Conservation (phyloP, 2,888 invertebrate genomes). For the Aphrophora alni region DNA sequence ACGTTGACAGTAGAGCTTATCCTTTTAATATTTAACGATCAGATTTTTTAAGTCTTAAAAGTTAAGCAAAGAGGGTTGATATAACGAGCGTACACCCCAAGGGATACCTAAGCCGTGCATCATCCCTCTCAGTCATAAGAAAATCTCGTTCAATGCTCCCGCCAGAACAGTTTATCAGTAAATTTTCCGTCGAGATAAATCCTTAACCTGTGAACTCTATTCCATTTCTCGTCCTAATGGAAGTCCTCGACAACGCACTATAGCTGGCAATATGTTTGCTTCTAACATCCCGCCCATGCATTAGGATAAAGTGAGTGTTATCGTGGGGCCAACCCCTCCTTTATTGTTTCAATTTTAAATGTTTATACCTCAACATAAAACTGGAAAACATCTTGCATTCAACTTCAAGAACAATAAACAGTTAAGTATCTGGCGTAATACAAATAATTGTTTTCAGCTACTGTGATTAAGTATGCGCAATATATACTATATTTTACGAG, state of each 20-base stretch:
- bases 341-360: no score
- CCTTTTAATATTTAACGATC: background rate
- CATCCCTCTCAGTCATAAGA: background rate
- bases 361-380: no score
- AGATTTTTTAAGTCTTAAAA: background rate
- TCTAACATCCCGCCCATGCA: no score
- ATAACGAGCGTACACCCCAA: background rate
- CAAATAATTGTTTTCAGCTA: no score
- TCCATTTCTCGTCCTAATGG: background rate
- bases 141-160: background rate
- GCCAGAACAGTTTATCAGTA: background rate
- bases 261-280: no score
- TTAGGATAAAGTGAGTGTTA: no score
- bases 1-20: background rate
- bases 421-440: no score
- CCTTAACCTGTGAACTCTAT: background rate
- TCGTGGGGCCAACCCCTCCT: no score
- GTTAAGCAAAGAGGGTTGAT: background rate
- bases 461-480: no score
- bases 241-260: background rate
- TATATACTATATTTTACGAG: no score
- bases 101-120: background rate
- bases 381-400: no score
- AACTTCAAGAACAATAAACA: no score
- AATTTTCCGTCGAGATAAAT: background rate